Evolutionary conservation across 35 echinoderm and acorn worm genomes (phyloP).

Genomic region (Ophiothrix spiculata): DNA sequence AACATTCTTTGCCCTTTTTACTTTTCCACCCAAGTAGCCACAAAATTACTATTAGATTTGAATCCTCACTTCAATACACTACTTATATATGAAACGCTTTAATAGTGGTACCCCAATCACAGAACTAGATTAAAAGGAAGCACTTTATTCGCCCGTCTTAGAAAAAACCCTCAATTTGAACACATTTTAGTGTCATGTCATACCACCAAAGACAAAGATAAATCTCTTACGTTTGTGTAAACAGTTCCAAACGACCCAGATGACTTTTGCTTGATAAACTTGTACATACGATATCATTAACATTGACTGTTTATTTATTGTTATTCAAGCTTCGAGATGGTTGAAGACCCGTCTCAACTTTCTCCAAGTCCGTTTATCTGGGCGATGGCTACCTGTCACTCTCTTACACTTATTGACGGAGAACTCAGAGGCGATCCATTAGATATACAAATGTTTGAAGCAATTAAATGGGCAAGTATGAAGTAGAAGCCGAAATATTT

Average conservation of each 20-base stretch:
- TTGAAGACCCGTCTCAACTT: slow-evolving; percentile 79
- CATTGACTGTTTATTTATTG: no score
- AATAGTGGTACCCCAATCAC: not conserved
- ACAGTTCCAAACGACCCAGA: not conserved
- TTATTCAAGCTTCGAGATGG: slow-evolving; percentile 71
- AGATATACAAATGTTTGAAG: slow-evolving; percentile 94
- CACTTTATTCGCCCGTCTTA: not conserved
- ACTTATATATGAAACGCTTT: no score
- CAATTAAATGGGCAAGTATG: slow-evolving; percentile 86
- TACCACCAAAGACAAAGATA: not conserved
- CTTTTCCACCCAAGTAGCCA: no score
- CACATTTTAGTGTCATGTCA: not conserved
- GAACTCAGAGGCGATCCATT: slow-evolving; percentile 87
- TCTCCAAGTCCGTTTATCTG: slow-evolving; percentile 76
- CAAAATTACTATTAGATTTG: no score
- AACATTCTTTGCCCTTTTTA: no score
- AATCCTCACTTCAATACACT: no score
- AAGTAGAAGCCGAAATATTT: not conserved
- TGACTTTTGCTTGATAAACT: not conserved
- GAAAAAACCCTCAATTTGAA: not conserved
- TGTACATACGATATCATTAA: not conserved
- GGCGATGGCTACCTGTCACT: slow-evolving; percentile 93
- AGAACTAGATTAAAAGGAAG: not conserved
- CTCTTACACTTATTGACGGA: slow-evolving; percentile 88
- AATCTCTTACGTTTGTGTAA: not conserved